These are phyloP conservation scores for Sorex maritimensis DNA, from an alignment of 2,797 vertebrate genomes.

Conservation along the genomic window DNA sequence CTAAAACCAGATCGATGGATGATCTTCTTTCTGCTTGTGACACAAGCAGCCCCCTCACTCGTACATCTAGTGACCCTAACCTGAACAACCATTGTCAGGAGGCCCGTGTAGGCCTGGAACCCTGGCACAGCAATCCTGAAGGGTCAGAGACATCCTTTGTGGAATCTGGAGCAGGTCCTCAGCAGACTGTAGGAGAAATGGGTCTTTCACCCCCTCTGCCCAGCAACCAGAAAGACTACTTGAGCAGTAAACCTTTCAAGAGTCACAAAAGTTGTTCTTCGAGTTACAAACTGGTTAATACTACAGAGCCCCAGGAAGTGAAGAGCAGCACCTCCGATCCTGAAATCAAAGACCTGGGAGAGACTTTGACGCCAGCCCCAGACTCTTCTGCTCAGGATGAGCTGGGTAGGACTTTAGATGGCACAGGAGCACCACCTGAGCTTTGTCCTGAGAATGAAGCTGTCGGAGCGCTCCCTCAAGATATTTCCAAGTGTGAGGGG, in stretches of 20 bases:
- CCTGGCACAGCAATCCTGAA: conserved; percentile 87
- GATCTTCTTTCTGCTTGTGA: conserved; percentile 97
- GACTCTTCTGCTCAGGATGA: conserved; percentile 69
- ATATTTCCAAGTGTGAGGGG: conserved; percentile 54
- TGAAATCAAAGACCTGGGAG: conserved; percentile 59
- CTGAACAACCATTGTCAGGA: conserved; percentile 99
- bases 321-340: conserved; percentile 65
- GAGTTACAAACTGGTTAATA: conserved; percentile 67
- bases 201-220: conserved; percentile 65
- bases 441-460: conserved; percentile 74
- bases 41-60: conserved; percentile 95
- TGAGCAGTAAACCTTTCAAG: conserved; percentile 83
- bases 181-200: conserved; percentile 64
- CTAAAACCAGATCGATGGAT: conserved; percentile 99
- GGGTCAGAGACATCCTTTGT: conserved; percentile 73
- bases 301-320: conserved; percentile 69
- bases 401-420: conserved; percentile 65
- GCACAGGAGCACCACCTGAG: conserved; percentile 78
- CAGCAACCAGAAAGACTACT: conserved; percentile 81
- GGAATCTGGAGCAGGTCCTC: conserved; percentile 66
- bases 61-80: conserved; percentile 99
- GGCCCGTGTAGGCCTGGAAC: conserved; percentile 92
- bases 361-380: not conserved
- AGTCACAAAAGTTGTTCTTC: conserved; percentile 78
- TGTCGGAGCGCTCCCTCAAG: conserved; percentile 55